Percentiles rank a stretch among this genome's conserved stretches.
phyloP scores from a whole-genome alignment of 2,888 invertebrate species.

The Suillia variegata region DNA sequence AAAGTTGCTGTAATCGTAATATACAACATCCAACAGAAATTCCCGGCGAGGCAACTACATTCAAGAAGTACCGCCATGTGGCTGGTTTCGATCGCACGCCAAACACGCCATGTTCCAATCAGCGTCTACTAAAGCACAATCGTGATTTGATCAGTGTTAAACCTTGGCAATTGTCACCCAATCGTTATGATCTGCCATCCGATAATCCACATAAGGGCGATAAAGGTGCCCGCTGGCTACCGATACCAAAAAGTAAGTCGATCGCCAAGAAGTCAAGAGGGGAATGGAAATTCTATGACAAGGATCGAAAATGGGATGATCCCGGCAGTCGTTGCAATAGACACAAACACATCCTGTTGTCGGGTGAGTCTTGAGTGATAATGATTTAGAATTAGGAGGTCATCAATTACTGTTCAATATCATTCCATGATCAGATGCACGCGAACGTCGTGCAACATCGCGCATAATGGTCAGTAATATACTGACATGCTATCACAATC shows the following conservation, averaged over 20 bases:
- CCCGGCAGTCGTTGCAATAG: constrained; percentile 25
- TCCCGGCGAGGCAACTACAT: constrained; percentile 6
- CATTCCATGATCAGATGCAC: constrained; percentile 41
- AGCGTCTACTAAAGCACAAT: not conserved
- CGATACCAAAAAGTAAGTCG: constrained; percentile 26
- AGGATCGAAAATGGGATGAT: too few species aligned
- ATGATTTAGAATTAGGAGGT: not conserved
- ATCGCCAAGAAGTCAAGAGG: not conserved
- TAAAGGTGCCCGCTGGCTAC: constrained; percentile 42
- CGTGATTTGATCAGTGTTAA: not conserved
- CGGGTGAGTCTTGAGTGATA: constrained; percentile 37
- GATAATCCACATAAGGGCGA: constrained; percentile 31
- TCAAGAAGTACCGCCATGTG: constrained; percentile 2
- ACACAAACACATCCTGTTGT: constrained; percentile 44
- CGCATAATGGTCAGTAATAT: constrained; percentile 41
- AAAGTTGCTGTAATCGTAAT: too few species aligned
- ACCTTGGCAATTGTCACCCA: constrained; percentile 46
- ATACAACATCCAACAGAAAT: not conserved
- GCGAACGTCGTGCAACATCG: constrained; percentile 37
- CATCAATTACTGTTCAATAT: not conserved
- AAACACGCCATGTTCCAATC: not conserved
- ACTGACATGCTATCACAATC: constrained; percentile 41
- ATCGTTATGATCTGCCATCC: constrained; percentile 40
- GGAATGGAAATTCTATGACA: not conserved
- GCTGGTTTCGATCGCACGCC: not conserved